These are phyloP conservation scores for Pholis gunnellus DNA, from an alignment of 2,113 vertebrate genomes.

Conservation along the genomic window DNA sequence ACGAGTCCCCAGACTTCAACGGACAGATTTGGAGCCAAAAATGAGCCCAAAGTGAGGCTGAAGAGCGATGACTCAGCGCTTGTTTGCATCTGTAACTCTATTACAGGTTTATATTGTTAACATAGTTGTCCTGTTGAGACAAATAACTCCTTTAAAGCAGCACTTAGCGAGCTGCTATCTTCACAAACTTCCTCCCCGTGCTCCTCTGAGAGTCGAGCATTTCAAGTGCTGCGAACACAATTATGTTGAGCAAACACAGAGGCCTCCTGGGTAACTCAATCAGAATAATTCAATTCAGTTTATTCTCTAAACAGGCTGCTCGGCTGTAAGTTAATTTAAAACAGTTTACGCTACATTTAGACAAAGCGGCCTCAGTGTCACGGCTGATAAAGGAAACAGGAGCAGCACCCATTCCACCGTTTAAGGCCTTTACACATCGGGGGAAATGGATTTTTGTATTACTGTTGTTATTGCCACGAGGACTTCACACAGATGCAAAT, in stretches of 20 bases:
- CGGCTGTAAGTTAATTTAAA: conserved; percentile 6
- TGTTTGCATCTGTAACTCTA: accelerated
- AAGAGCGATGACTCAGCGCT: not conserved
- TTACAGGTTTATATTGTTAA: not conserved
- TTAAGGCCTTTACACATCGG: no score
- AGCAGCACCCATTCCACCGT: no score
- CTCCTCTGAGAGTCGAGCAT: not conserved
- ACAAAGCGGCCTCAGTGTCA: conserved; percentile 10
- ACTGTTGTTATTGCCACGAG: no score
- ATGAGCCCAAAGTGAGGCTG: not conserved
- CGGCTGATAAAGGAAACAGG: no score
- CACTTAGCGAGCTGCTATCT: not conserved
- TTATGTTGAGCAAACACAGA: conserved; percentile 1
- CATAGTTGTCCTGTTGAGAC: not conserved
- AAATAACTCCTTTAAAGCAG: not conserved
- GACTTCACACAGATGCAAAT: no score
- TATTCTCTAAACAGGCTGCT: conserved; percentile 36
- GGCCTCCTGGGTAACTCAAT: conserved; percentile 37
- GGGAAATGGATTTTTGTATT: no score
- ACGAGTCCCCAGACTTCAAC: no score
- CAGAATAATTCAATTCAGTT: conserved; percentile 59
- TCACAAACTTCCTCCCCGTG: not conserved
- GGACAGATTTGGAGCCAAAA: no score
- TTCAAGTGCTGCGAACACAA: conserved; percentile 1
- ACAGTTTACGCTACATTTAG: not conserved